Evolutionary conservation across 2,113 vertebrate genomes (phyloP).

Genomic region (Cyphomyrus discorhynchus): DNA sequence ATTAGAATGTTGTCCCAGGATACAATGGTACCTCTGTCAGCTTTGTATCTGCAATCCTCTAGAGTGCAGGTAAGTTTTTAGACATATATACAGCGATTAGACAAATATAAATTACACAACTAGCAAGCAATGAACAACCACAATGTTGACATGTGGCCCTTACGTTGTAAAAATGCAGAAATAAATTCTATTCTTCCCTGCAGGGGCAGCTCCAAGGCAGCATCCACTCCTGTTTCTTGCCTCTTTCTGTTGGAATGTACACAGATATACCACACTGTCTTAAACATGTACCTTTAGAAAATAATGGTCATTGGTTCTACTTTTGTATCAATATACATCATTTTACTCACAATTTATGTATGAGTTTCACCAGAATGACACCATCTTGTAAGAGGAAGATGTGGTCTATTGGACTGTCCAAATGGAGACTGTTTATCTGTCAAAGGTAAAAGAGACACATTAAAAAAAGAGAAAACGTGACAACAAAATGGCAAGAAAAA

Average conservation of each 20-base stretch:
- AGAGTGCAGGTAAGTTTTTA: slow-evolving; percentile 5
- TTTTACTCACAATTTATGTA: slow-evolving; percentile 67
- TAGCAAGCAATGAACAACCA: not conserved
- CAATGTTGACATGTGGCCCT: slow-evolving; percentile 38
- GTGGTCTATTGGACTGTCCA: slow-evolving; percentile 43
- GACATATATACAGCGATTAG: not conserved
- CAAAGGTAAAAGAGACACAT: not conserved
- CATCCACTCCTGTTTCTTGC: slow-evolving; percentile 48
- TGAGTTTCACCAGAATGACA: slow-evolving; percentile 61
- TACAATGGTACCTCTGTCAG: slow-evolving; percentile 49
- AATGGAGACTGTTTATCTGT: slow-evolving; percentile 69
- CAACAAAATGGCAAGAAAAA: not conserved
- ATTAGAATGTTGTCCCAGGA: slow-evolving; percentile 59
- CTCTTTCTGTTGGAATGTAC: slow-evolving; percentile 54
- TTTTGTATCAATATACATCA: not conserved
- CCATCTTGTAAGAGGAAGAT: slow-evolving; percentile 69
- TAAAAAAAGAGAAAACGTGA: not conserved
- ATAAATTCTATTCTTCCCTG: slow-evolving; percentile 61
- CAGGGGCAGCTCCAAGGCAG: slow-evolving; percentile 38
- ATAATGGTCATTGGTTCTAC: not conserved
- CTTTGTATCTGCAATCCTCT: slow-evolving; percentile 68
- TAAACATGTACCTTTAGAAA: not conserved
- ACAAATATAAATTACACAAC: not conserved
- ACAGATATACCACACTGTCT: not conserved
- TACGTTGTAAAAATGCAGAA: slow-evolving; percentile 70